Evolutionary conservation across 1,140 invertebrate species (phyloP).

Genomic region (Lutraria rhynchaena): DNA sequence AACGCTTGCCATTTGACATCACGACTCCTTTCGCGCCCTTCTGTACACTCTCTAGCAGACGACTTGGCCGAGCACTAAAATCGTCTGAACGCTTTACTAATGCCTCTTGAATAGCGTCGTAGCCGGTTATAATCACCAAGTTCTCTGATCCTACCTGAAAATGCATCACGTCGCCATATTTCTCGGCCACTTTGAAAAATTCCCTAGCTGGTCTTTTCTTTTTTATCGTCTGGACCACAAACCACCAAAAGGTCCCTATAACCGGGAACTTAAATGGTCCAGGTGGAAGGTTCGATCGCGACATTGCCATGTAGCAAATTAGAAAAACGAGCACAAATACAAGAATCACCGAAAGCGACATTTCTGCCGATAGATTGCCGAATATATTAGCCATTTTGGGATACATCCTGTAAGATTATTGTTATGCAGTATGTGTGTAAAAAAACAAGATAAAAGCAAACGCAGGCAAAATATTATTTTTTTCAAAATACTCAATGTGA

Average conservation of each 20-base stretch:
- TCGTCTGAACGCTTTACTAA: slow-evolving; percentile 55
- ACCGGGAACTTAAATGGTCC: slow-evolving; percentile 43
- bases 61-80: slow-evolving; percentile 58
- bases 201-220: slow-evolving; percentile 23
- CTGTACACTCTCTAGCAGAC: slow-evolving; percentile 48
- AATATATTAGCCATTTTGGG: too few relatives aligned
- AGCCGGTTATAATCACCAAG: slow-evolving; percentile 60
- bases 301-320: background rate
- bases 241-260: slow-evolving; percentile 29
- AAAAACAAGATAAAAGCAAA: too few relatives aligned
- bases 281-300: slow-evolving; percentile 24
- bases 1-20: slow-evolving; percentile 83
- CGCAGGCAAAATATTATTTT: too few relatives aligned
- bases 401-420: too few relatives aligned
- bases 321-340: background rate
- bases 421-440: too few relatives aligned
- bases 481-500: too few relatives aligned
- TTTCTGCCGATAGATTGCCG: too few relatives aligned
- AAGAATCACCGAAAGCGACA: background rate
- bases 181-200: slow-evolving; percentile 7
- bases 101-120: slow-evolving; percentile 58
- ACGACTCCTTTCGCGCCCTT: slow-evolving; percentile 62
- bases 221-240: background rate
- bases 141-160: slow-evolving; percentile 34
- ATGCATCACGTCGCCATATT: slow-evolving; percentile 57